Base-by-base conservation (phyloP, 2,113 vertebrate species). In the Thinocorus orbignyianus region DNA sequence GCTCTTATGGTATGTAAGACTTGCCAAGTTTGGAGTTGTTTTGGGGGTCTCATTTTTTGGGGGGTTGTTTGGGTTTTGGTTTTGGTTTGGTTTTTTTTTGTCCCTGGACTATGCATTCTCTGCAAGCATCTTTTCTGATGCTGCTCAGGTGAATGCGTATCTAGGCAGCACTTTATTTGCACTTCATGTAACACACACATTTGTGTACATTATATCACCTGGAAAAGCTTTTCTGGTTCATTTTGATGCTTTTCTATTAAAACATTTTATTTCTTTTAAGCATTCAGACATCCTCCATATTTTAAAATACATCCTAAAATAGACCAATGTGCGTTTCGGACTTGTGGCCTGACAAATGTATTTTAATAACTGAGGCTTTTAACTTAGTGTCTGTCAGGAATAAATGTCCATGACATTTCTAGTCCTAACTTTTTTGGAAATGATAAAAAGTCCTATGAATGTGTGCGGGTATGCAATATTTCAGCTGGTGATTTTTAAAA, bases 1-100 rank as follows among this genome's bases (percentile, higher is more conserved):
- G 94, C 97, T 97, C 97, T 94, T 97, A 97, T 70, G 97, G 97
- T 97, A 97, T 97, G 97, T 97, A 97, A 97, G 97, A 95, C 81
- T 93, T 90, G 79, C 69, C 95, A 88, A 94, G 79, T 96, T 97
- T 90, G 95, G 95, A 96, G 94, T 96, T 93, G 41, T 94, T 94
- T 70, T 80, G 71, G 52, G 52, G 17, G 30, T 54, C n/a, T n/a
- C n/a, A n/a, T 30, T 54, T 51, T 51, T 26, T 54, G 28, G 28
- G 17, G 11, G 11, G 5, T 33, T 20, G 16, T 20, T 23, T 58
- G 33, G 31, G 7, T 55, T 31, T 54, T 89, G 58, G 86, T 96
- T 84, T 54, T 24, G 41, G 41, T 41, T 41, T n/a, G n/a, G n/a
- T n/a, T 60, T 33, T 73, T 35, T 31, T 20, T 13, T 86, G 73